A percentile compares a stretch with the other conserved stretches of the same genome.
Evolutionary conservation across 37 sponge, comb jelly and placozoan genomes (phyloP).

Genomic region (Bolinopsis microptera): DNA sequence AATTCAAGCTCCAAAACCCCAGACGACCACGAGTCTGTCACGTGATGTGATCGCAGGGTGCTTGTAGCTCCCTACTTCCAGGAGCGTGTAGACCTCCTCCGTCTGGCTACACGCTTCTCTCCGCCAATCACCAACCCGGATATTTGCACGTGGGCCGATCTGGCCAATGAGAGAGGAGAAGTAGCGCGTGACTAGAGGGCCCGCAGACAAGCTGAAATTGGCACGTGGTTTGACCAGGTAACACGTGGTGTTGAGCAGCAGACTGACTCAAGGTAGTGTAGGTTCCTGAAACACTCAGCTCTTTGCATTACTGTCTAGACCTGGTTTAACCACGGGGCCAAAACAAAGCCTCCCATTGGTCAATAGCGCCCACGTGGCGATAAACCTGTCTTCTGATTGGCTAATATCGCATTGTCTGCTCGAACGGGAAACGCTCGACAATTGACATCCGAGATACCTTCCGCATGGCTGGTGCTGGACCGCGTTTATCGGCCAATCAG

Average conservation of each 20-base stretch:
- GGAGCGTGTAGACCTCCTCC: neutral
- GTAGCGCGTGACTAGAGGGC: neutral
- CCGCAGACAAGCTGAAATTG: neutral
- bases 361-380: neutral
- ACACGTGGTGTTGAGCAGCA: neutral
- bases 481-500: neutral
- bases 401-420: neutral
- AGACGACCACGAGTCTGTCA: neutral
- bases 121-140: neutral
- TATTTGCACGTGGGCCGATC: neutral
- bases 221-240: neutral
- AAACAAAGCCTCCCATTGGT: neutral
- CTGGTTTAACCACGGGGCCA: neutral
- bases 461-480: neutral
- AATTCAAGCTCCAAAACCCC: neutral
- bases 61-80: neutral
- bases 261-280: neutral
- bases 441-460: neutral
- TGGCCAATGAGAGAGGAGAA: neutral
- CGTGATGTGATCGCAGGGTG: neutral
- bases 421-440: neutral
- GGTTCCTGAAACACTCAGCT: neutral
- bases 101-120: neutral
- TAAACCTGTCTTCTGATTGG: neutral
- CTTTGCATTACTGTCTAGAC: neutral